These are phyloP conservation scores for Cottus gobio DNA, from an alignment of 2,113 vertebrate species.

Conservation along the genomic window DNA sequence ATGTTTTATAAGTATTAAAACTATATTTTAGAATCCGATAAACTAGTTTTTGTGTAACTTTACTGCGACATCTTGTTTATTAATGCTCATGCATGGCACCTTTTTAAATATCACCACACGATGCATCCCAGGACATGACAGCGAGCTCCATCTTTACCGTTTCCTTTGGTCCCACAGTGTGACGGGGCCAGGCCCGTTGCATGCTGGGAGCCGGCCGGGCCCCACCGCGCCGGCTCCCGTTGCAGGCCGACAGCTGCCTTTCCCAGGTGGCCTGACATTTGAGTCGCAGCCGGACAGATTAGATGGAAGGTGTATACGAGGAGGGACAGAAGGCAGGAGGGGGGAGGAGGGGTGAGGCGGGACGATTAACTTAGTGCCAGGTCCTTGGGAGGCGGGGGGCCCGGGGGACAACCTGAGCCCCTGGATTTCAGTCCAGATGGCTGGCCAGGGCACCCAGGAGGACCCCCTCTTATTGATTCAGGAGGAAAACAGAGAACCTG, in stretches of 20 bases:
- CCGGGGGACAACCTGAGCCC: slow-evolving; percentile 92
- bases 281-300: slow-evolving; percentile 89
- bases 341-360: slow-evolving; percentile 76
- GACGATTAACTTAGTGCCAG: slow-evolving; percentile 86
- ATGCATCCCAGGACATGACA: background rate
- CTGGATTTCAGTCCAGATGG: slow-evolving; percentile 94
- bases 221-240: slow-evolving; percentile 81
- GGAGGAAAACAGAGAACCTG: slow-evolving; percentile 82
- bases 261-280: slow-evolving; percentile 99
- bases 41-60: background rate
- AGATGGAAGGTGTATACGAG: slow-evolving; percentile 90
- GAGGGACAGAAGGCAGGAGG: slow-evolving; percentile 77
- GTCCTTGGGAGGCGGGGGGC: slow-evolving; percentile 79
- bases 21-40: no score
- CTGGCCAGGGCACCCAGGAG: slow-evolving; percentile 87
- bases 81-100: background rate
- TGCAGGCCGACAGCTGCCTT: slow-evolving; percentile 93
- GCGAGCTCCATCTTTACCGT: accelerated
- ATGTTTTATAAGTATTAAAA: no score
- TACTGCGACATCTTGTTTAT: background rate
- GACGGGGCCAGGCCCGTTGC: slow-evolving; percentile 26
- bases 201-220: slow-evolving; percentile 61
- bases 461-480: slow-evolving; percentile 90
- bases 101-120: background rate
- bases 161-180: background rate